Base-by-base conservation (phyloP, 2,888 invertebrate genomes). In the Yponomeuta evonymella region DNA sequence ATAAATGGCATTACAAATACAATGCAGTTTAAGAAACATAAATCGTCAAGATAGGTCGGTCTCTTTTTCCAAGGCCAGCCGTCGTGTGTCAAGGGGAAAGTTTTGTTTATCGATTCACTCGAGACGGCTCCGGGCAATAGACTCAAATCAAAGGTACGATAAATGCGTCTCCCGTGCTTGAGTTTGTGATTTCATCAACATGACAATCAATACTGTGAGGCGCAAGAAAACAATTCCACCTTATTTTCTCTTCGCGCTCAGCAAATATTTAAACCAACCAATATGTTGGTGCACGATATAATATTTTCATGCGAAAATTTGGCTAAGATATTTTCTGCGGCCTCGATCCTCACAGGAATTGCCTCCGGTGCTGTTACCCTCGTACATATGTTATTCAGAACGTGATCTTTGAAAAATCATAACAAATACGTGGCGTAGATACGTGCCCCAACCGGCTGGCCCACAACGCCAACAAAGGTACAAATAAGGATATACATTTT, bases 241-340 rank as follows among this genome's bases (percentile, higher is more conserved):
- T 70, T 70, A 70, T 70, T 70, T 69, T 48, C 70, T 48, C 67
- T 70, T 51, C 67, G 58, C 29, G 71, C 63, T 12, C 64, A 12
- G 63, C 58, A 70, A 62, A 72, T 70, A 70, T 70, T 72, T 70
- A 70, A 70, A 67, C 48, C 67, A 63, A 33, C 70, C 48, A 48
- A 43, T 9, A 33, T 58, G 63, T 70, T 33, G 62, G 70, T 63
- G 65, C 33, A 48, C 48, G 70, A 9, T 71, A 81, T 81, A 80
- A 83, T 82, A 83, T 82, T 84, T 85, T 83, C 81, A 81, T 82
- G 85, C 80, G 82, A 78, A 84, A 83, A 84, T 85, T 83, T 78
- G 77, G 78, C 77, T 78, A 75, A 74, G 74, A 75, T 78, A 78
- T 77, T 77, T 75, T 75, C 75, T 73, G 71, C 71, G 75, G 75